Base-by-base conservation (phyloP, 2,797 vertebrate genomes). In the Acipenser ruthenus region DNA sequence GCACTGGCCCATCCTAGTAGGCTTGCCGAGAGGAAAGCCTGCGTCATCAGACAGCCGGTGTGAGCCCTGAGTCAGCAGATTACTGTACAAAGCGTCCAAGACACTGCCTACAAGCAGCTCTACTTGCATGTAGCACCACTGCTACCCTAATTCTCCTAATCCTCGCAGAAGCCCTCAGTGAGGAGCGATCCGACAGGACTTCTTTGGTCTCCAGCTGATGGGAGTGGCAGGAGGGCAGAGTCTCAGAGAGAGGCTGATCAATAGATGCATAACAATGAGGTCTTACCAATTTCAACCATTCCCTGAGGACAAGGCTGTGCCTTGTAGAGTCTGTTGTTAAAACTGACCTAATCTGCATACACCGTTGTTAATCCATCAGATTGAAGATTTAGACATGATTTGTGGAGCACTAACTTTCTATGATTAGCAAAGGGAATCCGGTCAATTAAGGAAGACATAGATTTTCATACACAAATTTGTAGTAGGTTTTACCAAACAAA, bases 1-100 rank as follows among this genome's bases (percentile, higher is more conserved):
- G 89, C 85, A 79, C 69, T 89, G 91, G 83, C 90, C 93, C 93
- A 93, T 92, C 73, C 74, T 75, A 84, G 74, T 75, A 66, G 81
- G 72, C 73, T 60, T 6, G 71, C 68, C 71, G 73, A 69, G 63
- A 63, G 60, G 71, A 62, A 75, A 72, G 67, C 71, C 76, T 65
- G 80, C 83, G 76, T 77, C 80, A 87, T 87, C 85, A 80, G 65
- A 74, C 74, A 58, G 55, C 55, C 9, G 12, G 55, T 13, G 55
- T 58, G 11, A 58, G 11, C 13, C 55, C 55, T 58, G 55, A 58
- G 55, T 13, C 55, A 58, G 55, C 8, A 58, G 13, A n/a, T 58
- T 6, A 11, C 11, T 10, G 23, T 37, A 37, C 23, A 37, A n/a
- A 58, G 55, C 12, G 10, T 10, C 55, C 8, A 11, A 58, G 55